Base-by-base conservation (phyloP, 2,113 vertebrate genomes). In the Penelope pileata region DNA sequence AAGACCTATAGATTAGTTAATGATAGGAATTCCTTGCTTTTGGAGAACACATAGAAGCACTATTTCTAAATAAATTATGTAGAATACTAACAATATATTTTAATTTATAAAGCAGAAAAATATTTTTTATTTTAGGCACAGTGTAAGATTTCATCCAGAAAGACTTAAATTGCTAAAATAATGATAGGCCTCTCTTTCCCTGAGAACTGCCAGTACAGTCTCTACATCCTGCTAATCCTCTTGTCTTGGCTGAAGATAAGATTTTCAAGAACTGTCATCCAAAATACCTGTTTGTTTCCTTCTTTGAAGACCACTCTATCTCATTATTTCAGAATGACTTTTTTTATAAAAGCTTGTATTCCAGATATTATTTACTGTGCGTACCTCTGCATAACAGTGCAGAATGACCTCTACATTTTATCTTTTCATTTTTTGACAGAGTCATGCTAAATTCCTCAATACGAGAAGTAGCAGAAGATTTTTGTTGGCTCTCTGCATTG, bases 21-120 rank as follows among this genome's bases (percentile, higher is more conserved):
- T 8, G 13, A 42, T 19, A n/a, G 5, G 3, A 51, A 3, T 43
- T 2, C 4, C 3, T 26, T 75, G 53, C 16, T 78, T 45, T 27
- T n/a, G 5, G 32, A 42, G 50, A 53, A 30, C 19, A 36, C 3
- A 2, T 6, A 29, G 7, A 47, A 62, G 1, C 3, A 45, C 2
- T 2, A 59, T 17, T 67, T 86, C 36, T 32, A 58, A 79, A 51
- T 36, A 60, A 45, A 45, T 29, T 2, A 21, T 48, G 3, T 5
- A 15, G 24, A 42, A 59, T 50, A 19, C 6, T 40, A 3, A 3
- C 74, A 79, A 54, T 66, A 1, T 2, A 43, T 12, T 34, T 8
- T 47, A 30, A 14, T 19, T 3, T 21, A 15, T 4, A 80, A 63
- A 59, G 4, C 7, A 59, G 42, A 51, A 86, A 78, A 83, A 32